Base-by-base conservation (phyloP, 2,113 vertebrate species). In the Oreochromis tanganicae region DNA sequence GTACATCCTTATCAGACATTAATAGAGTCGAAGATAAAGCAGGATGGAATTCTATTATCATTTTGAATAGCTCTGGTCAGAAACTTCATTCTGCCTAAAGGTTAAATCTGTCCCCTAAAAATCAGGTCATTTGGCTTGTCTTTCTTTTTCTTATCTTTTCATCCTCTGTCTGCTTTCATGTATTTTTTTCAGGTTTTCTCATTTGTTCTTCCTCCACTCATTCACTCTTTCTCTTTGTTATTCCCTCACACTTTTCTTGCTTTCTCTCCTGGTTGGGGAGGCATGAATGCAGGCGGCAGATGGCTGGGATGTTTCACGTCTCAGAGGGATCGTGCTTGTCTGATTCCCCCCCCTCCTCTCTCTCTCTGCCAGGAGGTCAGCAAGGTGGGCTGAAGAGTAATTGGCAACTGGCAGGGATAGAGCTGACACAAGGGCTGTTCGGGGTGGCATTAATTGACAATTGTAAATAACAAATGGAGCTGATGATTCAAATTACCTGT, bases 391-490 rank as follows among this genome's bases (percentile, higher is more conserved):
- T 94, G 95, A 95, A 96, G 95, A 96, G 95, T 96, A 96, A 97
- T 96, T 96, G 96, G 94, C 93, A 92, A 95, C 94, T 95, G 95
- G 93, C 95, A 91, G 93, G 90, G 87, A 85, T 84, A 91, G 92
- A 87, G 91, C 91, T 86, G 94, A 92, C 87, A 92, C 91, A 80
- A 94, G 94, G 90, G 91, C 91, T 87, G 91, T 89, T 92, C 86
- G 87, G 88, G 91, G 89, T 88, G 84, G 91, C 93, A 94, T 95
- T 96, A 96, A 95, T 95, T 96, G 95, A 95, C 95, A 95, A 96
- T 95, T 95, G 96, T 96, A 97, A 96, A 96, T 96, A 96, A 96
- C 94, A 96, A 97, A 95, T 95, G 93, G 95, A 95, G 93, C 91
- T 92, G 90, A 94, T 92, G 92, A 95, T 94, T 95, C 91, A 94